Base-by-base conservation (phyloP, 2,113 vertebrate species). In the Odontesthes bonariensis region DNA sequence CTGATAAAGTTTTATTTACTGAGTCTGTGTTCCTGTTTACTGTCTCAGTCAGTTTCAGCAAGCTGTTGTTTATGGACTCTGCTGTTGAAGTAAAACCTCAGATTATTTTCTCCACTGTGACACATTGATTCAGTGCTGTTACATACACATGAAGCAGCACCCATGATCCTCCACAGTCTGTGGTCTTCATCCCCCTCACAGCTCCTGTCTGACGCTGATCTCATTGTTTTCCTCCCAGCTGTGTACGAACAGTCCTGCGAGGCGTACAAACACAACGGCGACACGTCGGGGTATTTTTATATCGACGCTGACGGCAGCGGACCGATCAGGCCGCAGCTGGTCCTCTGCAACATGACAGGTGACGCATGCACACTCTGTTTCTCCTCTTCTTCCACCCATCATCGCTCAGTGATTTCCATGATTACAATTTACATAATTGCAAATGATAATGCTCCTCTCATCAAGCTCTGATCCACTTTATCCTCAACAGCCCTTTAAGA, bases 221-320 rank as follows among this genome's bases (percentile, higher is more conserved):
- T 52, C 51, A n/a, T 74, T 81, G 80, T 73, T 68, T 62, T 42
- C 66, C 72, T 46, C 59, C 52, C 81, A 87, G 86, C 86, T n/a
- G 84, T 96, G 82, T 96, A 96, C 6, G 94, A 97, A n/a, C 91
- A 91, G 11, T 98, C 97, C 56, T 98, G 97, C 0, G 97, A 97
- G 82, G 95, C 93, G 14, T 97, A 97, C 75, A 92, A 95, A 69
- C 96, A 97, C 88, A 94, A 90, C 20, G 97, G 96, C 31, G 94
- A 91, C 87, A 89, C 91, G 0, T 96, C 96, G 3, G 97, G 95
- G 13, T 92, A 93, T 81, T 98, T 96, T 86, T 88, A 95, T 72
- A 93, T 98, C 0, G 96, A 98, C 59, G 92, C 95, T 1, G 97
- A 98, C 55, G 96, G 96, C 81, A 98, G 96, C 11, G 96, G 96